Evolutionary conservation across 2,797 vertebrate species (phyloP), one percentile per base, ranked within the genome.

Genomic region (Enteromius viviparus): DNA sequence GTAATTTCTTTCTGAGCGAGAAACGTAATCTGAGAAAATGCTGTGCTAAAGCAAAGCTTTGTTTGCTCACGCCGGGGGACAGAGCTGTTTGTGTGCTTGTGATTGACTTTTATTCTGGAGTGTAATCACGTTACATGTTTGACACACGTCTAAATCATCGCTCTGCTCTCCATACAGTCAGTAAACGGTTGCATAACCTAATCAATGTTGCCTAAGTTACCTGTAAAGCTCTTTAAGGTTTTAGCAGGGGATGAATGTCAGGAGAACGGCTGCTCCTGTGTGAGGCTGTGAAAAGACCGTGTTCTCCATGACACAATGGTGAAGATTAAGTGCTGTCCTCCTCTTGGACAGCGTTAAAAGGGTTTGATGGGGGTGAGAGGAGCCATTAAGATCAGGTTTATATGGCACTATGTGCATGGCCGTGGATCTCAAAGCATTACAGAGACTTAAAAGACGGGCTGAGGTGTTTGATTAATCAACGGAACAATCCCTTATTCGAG

Each of bases 161-260:
- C 10, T 32, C n/a, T 51, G n/a, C 80, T 66, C 10, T 45, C 49
- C n/a, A 49, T 55, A 49, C 34, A 42, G 65, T 68, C 58, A 26
- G 78, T 62, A 29, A 32, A 37, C 65, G 29, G 40, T 91, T 90
- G 85, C 76, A 58, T 89, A 90, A 91, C 69, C 82, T 83, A 88
- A 88, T 84, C 87, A 86, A 85, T 88, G 70, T 76, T 80, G 29
- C 82, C 68, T 90, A 90, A 90, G 84, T 89, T 88, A 64, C 84
- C 34, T 66, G 42, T 91, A 90, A 93, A 88, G 81, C 90, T 90
- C 87, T 91, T 91, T 90, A 60, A 14, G 62, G 78, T 76, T 79
- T 83, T 78, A 83, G 65, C 65, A 49, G 75, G 21, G 53, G 51
- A 83, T 78, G 65, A 78, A 77, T 78, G 66, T 72, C 77, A 83